Evolutionary conservation across 2,888 invertebrate genomes (phyloP).

Genomic region (Drosophila greeni): DNA sequence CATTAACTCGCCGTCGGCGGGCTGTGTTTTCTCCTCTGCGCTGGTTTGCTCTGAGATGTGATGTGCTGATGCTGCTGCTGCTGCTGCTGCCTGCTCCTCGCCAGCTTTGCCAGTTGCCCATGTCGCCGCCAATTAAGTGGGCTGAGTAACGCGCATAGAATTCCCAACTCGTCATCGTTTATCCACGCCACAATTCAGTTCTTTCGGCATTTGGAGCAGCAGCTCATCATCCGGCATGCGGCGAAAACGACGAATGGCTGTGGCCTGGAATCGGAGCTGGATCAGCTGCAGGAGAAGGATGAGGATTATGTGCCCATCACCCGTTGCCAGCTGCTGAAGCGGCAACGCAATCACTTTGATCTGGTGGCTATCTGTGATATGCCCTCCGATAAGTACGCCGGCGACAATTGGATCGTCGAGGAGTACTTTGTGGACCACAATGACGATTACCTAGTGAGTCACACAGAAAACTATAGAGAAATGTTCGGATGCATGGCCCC

Average conservation of each 20-base stretch:
- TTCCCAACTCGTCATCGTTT: constrained; percentile 23
- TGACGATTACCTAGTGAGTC: constrained; percentile 75
- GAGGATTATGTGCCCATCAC: constrained; percentile 33
- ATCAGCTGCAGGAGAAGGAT: not conserved
- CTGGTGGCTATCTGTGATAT: constrained; percentile 73
- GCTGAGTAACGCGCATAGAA: constrained; percentile 42
- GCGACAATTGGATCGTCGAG: constrained; percentile 76
- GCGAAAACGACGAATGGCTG: constrained; percentile 41
- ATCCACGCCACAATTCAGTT: constrained; percentile 71
- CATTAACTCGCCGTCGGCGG: constrained; percentile 58
- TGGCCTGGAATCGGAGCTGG: constrained; percentile 8
- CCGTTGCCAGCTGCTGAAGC: constrained; percentile 55
- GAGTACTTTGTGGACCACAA: constrained; percentile 75
- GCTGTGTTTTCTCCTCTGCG: constrained; percentile 19
- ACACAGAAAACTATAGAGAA: not conserved
- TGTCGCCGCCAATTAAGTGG: constrained; percentile 61
- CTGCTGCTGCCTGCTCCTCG: constrained; percentile 33
- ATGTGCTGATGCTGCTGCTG: constrained; percentile 4
- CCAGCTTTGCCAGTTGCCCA: constrained; percentile 56
- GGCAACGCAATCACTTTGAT: constrained; percentile 73
- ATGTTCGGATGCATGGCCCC: constrained; percentile 25
- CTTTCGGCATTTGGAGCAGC: constrained; percentile 70
- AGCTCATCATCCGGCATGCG: constrained; percentile 54
- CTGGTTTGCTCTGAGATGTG: constrained; percentile 10
- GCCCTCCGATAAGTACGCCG: constrained; percentile 69